These are phyloP conservation scores for Pelecanoides urinatrix DNA, from an alignment of 2,113 vertebrate genomes.

Conservation along the genomic window DNA sequence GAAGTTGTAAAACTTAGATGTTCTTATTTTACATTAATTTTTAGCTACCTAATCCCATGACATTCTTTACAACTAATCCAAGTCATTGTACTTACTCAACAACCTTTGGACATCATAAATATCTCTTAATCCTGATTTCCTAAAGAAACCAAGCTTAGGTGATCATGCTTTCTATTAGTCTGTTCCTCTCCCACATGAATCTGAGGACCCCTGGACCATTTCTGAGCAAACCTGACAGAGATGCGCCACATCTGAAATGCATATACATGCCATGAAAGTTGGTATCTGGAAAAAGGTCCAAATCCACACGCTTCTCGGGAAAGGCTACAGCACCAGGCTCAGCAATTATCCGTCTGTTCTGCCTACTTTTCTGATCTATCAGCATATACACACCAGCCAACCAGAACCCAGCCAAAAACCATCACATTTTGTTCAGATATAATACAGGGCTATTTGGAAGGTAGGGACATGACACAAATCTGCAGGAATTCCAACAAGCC, in stretches of 20 bases:
- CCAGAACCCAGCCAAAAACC: background rate
- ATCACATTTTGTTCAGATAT: background rate
- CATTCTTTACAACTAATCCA: background rate
- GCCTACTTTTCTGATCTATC: background rate
- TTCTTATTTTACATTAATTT: background rate
- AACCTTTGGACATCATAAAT: background rate
- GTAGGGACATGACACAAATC: background rate
- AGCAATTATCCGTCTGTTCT: background rate
- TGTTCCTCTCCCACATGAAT: background rate
- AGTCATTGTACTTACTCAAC: background rate
- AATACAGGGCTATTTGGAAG: background rate
- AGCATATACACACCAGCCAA: background rate
- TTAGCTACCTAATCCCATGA: background rate
- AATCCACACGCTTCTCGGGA: fast-evolving
- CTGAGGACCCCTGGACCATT: background rate
- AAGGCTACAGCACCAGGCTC: background rate
- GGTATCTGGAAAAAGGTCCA: background rate
- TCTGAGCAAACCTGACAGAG: background rate
- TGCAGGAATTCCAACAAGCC: background rate
- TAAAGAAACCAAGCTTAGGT: background rate
- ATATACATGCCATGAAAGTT: background rate
- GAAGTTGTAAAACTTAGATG: background rate
- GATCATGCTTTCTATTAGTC: background rate
- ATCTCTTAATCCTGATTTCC: background rate
- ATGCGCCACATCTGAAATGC: background rate